A percentile compares a stretch with the other conserved stretches of the same genome.
Conservation (phyloP, 2,113 vertebrate genomes). For the Haemorhous mexicanus region DNA sequence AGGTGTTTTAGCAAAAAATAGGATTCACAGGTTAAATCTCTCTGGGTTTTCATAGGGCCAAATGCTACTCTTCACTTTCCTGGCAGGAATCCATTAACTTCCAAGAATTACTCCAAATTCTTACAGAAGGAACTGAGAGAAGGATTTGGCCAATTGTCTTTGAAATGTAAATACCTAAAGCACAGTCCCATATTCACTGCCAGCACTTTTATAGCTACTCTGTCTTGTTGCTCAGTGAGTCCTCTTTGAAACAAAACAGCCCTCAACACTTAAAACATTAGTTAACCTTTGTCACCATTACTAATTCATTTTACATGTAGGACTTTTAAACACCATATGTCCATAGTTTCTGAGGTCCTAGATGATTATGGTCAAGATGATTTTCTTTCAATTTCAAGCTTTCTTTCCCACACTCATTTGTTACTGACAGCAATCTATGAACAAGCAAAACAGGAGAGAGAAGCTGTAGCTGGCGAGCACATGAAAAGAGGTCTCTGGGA, state of each 20-base stretch:
- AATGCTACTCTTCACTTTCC: background rate
- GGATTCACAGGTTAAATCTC: constrained; percentile 8
- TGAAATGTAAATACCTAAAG: constrained; percentile 39
- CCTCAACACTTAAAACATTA: constrained; percentile 54
- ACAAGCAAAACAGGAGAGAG: constrained; percentile 4
- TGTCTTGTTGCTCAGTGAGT: background rate
- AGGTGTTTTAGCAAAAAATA: background rate
- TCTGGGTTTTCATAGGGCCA: background rate
- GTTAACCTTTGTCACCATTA: constrained; percentile 56
- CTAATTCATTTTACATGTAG: constrained; percentile 49
- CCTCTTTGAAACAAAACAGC: constrained; percentile 53
- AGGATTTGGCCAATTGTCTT: constrained; percentile 34
- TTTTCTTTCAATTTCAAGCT: constrained; percentile 25
- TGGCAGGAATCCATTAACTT: background rate
- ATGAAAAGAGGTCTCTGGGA: background rate
- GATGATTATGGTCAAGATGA: background rate
- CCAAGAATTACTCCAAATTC: constrained; percentile 9
- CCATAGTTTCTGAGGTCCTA: background rate
- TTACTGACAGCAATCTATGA: constrained; percentile 31
- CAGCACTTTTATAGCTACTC: constrained; percentile 44
- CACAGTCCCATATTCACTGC: background rate
- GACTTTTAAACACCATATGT: background rate
- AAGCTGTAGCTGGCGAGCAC: background rate
- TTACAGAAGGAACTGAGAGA: background rate
- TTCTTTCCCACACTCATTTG: background rate